These are phyloP conservation scores for Cavia aperea DNA, from an alignment of 2,113 vertebrate genomes.

Conservation along the genomic window DNA sequence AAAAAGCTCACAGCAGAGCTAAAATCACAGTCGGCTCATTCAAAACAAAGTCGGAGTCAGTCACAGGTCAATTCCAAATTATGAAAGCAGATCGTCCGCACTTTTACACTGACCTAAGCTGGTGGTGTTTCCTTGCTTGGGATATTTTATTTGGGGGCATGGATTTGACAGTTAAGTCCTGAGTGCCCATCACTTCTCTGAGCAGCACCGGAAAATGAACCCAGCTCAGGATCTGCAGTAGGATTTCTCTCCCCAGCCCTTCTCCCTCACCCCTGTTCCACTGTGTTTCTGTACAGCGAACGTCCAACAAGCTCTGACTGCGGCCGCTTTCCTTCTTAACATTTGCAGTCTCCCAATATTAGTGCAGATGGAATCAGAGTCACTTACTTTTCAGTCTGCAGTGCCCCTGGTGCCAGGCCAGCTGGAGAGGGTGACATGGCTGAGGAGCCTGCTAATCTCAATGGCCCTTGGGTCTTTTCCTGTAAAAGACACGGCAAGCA, in stretches of 20 bases:
- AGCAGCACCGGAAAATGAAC: neutral
- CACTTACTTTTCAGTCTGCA: slow-evolving; percentile 44
- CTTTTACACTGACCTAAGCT: too few species aligned
- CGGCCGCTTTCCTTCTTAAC: slow-evolving; percentile 18
- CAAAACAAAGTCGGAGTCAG: neutral
- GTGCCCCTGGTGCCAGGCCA: slow-evolving; percentile 33
- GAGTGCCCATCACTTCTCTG: neutral
- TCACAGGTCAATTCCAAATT: neutral
- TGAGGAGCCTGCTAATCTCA: slow-evolving; percentile 56
- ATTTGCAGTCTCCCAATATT: slow-evolving; percentile 37
- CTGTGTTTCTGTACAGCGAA: neutral
- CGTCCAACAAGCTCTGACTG: slow-evolving; percentile 50
- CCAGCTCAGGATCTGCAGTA: neutral
- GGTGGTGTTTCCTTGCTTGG: rapidly evolving
- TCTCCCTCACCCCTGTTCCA: slow-evolving; percentile 21
- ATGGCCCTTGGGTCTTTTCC: slow-evolving; percentile 71
- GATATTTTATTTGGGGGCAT: neutral
- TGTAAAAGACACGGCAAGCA: slow-evolving; percentile 70
- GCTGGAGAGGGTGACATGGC: slow-evolving; percentile 47
- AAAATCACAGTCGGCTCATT: neutral
- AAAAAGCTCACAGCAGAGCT: neutral
- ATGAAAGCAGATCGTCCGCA: neutral
- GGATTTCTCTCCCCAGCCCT: neutral
- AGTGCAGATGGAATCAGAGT: slow-evolving; percentile 57
- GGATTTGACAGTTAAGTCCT: neutral